Evolutionary conservation across 2,797 vertebrate species (phyloP), one percentile per base, ranked within the genome.

Genomic region (Chrysocyon brachyurus): DNA sequence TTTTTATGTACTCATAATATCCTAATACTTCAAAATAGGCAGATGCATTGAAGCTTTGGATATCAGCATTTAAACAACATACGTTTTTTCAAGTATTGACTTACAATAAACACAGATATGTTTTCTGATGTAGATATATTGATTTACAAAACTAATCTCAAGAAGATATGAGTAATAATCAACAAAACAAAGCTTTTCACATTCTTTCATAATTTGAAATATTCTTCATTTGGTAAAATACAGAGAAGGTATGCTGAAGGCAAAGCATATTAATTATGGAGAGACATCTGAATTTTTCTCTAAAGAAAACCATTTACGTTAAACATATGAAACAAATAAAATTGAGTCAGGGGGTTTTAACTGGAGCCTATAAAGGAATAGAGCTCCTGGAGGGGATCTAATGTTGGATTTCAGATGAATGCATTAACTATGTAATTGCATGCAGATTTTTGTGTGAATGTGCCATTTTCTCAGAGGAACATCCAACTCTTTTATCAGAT

Each of bases 21-120:
- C n/a, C 36, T 94, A 86, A 81, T 88, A 87, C n/a, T 81, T 88
- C 4, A 91, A 87, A 96, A 28, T 59, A 86, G 2, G 16, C 5
- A 78, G 15, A 52, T 68, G 7, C 5, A 52, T 26, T 28, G 28
- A 82, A 2, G 11, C 1, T 49, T 36, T 33, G 79, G 6, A 78
- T 72, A 72, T 81, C 24, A 64, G 7, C 31, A 92, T 86, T 86
- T 90, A 64, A 87, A 77, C 15, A 66, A 46, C 28, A 79, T 26
- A 7, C 3, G 61, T 78, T 87, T 87, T 17, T 87, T 78, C 17
- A 33, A 4, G 16, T 83, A 36, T 16, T 63, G 8, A 75, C 63
- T 70, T 91, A 54, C 4, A 92, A 90, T 64, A 59, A 79, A 94
- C 63, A 26, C 8, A 31, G 14, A 68, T 85, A 33, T 3, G 56